Percentiles rank a stretch among this genome's conserved stretches.
Evolutionary conservation across 2,113 vertebrate species (phyloP).

Genomic region (Oostethus manadensis): DNA sequence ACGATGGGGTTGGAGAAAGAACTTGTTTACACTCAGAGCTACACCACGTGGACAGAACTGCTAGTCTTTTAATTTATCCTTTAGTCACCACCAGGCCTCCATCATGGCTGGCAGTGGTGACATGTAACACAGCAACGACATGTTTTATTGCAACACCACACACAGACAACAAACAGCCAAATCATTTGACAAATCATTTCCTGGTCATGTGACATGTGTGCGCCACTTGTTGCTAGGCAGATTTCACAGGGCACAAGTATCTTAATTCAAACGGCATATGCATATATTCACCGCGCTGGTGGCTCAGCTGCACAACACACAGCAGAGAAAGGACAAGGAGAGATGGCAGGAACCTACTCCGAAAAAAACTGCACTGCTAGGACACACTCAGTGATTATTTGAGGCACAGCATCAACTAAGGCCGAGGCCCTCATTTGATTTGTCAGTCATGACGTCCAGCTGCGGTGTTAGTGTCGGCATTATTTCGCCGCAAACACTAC

Average conservation of each 20-base stretch:
- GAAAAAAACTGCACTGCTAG: too few relatives aligned
- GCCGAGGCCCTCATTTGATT: too few relatives aligned
- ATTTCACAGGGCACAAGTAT: neutral
- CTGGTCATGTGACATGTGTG: neutral
- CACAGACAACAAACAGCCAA: too few relatives aligned
- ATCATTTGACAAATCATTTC: too few relatives aligned
- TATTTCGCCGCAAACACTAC: neutral
- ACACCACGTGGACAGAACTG: conserved; percentile 18
- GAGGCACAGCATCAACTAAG: too few relatives aligned
- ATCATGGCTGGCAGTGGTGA: too few relatives aligned
- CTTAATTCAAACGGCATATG: neutral
- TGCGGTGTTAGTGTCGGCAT: neutral
- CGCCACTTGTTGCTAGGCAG: neutral
- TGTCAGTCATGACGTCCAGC: neutral
- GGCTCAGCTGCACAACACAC: neutral
- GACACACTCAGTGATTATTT: too few relatives aligned
- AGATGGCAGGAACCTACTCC: neutral
- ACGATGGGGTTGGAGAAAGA: conserved; percentile 7
- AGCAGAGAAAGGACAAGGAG: neutral
- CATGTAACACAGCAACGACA: too few relatives aligned
- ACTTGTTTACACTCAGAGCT: conserved; percentile 9
- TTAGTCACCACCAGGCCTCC: neutral
- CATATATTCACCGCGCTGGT: neutral
- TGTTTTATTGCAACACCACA: too few relatives aligned
- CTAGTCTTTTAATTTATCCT: conserved; percentile 35